phyloP scores from a whole-genome alignment of 2,888 invertebrate species.

The Ferrisia virgata region DNA sequence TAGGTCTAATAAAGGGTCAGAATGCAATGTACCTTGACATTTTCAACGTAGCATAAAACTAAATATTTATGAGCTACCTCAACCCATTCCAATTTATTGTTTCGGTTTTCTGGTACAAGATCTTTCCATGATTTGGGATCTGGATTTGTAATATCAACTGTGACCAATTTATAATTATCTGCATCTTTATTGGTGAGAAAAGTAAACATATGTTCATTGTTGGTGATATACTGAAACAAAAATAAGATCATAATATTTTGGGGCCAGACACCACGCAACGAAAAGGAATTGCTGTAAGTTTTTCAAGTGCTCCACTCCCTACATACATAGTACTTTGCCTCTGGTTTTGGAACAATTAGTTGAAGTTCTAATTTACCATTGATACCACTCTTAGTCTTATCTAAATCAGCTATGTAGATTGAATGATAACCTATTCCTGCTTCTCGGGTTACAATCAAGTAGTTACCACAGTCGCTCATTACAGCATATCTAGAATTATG shows the following conservation, averaged over 20 bases:
- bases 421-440: constrained; percentile 68
- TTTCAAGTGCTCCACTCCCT: no score
- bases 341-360: neutral
- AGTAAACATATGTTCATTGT: constrained; percentile 63
- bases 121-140: constrained; percentile 76
- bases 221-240: constrained; percentile 74
- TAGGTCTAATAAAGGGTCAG: no score
- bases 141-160: constrained; percentile 69
- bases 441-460: neutral
- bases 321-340: neutral
- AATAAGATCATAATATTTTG: neutral
- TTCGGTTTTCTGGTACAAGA: constrained; percentile 76
- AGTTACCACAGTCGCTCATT: neutral
- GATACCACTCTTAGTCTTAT: constrained; percentile 60
- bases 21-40: constrained; percentile 96
- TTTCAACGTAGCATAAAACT: constrained; percentile 82
- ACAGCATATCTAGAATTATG: neutral
- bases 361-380: constrained; percentile 63
- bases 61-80: constrained; percentile 81
- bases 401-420: constrained; percentile 77
- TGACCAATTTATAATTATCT: constrained; percentile 83
- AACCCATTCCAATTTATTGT: constrained; percentile 87
- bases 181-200: constrained; percentile 72
- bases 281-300: no score
- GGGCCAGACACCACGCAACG: no score